Percentiles rank a stretch among this genome's conserved stretches.
phyloP scores from a whole-genome alignment of 23 tunicate species.

The Clavelina lepadiformis region DNA sequence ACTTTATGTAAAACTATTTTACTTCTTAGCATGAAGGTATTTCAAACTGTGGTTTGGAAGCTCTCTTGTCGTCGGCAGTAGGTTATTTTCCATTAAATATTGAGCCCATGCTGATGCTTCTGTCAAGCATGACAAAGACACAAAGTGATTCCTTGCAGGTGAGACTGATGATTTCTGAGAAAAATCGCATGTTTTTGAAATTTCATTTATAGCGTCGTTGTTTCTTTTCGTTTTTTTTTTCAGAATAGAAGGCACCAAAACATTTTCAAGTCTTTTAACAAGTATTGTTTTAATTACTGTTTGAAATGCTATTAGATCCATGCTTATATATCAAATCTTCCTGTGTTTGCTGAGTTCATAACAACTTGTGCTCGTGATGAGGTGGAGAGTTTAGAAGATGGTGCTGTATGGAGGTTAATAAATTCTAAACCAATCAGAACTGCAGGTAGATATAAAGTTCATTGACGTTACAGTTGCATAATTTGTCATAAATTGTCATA shows the following conservation, averaged over 20 bases:
- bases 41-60: slow-evolving; percentile 15
- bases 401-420: slow-evolving; percentile 61
- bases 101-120: slow-evolving; percentile 54
- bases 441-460: slow-evolving; percentile 37
- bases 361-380: slow-evolving; percentile 74
- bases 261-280: background rate
- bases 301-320: slow-evolving; percentile 51
- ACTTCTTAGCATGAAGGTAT: slow-evolving; percentile 7
- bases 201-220: background rate
- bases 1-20: background rate
- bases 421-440: slow-evolving; percentile 34
- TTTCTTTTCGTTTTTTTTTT: background rate
- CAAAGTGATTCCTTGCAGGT: slow-evolving; percentile 49
- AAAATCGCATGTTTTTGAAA: background rate
- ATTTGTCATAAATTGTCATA: no score
- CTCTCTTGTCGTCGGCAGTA: slow-evolving; percentile 47
- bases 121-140: slow-evolving; percentile 33
- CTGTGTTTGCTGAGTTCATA: slow-evolving; percentile 56
- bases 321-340: slow-evolving; percentile 59
- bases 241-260: background rate
- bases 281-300: background rate
- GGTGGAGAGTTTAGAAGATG: slow-evolving; percentile 79
- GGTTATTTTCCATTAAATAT: slow-evolving; percentile 74
- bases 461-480: background rate
- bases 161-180: no score